Percentiles rank a stretch among this genome's conserved stretches.
Conservation (phyloP, 1,140 invertebrate species). For the Pseudomyrmex flavicornis region DNA sequence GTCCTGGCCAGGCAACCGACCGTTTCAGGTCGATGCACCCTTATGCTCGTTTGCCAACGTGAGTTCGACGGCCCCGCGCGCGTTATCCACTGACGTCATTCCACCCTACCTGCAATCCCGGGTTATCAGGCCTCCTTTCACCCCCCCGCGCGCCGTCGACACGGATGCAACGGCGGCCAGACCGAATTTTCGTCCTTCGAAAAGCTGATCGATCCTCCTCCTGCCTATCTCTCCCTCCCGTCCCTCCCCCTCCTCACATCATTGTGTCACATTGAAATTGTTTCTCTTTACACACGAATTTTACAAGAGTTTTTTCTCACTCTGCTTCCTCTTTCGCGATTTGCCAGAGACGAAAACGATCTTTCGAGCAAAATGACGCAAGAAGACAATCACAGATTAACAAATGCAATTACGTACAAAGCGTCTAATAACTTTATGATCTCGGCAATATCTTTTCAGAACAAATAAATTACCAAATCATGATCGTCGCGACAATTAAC, state of each 20-base stretch:
- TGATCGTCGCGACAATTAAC: too few species aligned
- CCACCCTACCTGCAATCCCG: constrained; percentile 54
- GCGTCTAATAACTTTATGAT: background rate
- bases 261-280: background rate
- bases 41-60: constrained; percentile 70
- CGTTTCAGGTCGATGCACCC: constrained; percentile 83
- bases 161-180: constrained; percentile 56
- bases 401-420: background rate
- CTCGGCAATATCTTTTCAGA: too few species aligned
- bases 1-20: constrained; percentile 74
- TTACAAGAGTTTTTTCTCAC: background rate
- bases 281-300: constrained; percentile 44
- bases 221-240: background rate
- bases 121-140: constrained; percentile 41
- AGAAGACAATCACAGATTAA: too few species aligned
- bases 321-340: background rate
- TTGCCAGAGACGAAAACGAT: background rate
- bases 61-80: constrained; percentile 79
- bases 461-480: too few species aligned
- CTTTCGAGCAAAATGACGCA: background rate
- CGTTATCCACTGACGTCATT: constrained; percentile 82
- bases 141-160: constrained; percentile 37
- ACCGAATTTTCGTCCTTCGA: constrained; percentile 67
- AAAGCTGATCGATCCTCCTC: constrained; percentile 54
- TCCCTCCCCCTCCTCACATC: background rate